Evolutionary conservation across 1,140 invertebrate genomes (phyloP).

Genomic region (Delia radicum): DNA sequence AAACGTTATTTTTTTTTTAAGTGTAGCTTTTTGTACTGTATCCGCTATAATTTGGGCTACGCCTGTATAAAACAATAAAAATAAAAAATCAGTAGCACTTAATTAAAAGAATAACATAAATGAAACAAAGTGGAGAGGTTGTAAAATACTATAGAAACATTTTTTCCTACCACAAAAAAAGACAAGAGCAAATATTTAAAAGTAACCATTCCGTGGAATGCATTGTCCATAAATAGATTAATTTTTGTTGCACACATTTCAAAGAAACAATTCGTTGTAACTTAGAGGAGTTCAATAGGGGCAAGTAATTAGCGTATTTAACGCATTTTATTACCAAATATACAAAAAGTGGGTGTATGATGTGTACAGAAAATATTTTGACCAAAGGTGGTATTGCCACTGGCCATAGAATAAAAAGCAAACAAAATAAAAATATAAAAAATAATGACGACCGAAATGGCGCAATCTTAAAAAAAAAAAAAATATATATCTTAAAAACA

Average conservation of each 20-base stretch:
- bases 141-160: background rate
- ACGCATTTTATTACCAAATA: background rate
- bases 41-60: no score
- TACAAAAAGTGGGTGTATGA: background rate
- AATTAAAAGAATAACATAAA: background rate
- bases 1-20: no score
- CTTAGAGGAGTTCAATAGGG: background rate
- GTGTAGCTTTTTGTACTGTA: no score
- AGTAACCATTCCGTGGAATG: background rate
- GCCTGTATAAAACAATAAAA: no score
- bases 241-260: background rate
- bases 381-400: background rate
- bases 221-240: background rate
- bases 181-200: background rate
- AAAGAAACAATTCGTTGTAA: no score
- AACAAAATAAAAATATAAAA: background rate
- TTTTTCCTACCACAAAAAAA: background rate
- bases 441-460: background rate
- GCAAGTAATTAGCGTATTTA: background rate
- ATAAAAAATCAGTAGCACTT: conserved; percentile 1
- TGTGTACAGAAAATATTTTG: background rate
- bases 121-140: background rate
- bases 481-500: background rate
- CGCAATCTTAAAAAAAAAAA: background rate
- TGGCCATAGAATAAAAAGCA: background rate